These are phyloP conservation scores for Phaonia tiefii DNA, from an alignment of 2,888 invertebrate species.

Conservation along the genomic window DNA sequence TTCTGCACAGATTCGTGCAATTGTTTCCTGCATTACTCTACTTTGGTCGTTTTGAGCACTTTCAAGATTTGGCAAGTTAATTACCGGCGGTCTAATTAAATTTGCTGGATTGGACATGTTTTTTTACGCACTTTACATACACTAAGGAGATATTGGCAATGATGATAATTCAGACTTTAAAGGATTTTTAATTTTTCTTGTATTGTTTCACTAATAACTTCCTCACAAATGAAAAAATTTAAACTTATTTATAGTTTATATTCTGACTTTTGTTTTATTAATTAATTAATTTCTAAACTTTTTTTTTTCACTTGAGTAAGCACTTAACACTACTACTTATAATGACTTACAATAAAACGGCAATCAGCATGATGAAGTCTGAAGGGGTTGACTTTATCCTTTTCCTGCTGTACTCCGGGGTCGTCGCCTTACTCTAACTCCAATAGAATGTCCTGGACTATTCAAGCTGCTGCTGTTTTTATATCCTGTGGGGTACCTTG, in stretches of 20 bases:
- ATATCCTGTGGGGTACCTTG: slow-evolving; percentile 2
- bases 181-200: not conserved
- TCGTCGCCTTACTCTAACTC: not conserved
- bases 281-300: slow-evolving; percentile 1
- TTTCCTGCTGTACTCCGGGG: slow-evolving; percentile 8
- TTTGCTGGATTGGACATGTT: slow-evolving; percentile 18
- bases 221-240: not conserved
- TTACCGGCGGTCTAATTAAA: slow-evolving; percentile 15
- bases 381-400: slow-evolving; percentile 4
- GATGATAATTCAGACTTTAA: not conserved
- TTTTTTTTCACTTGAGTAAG: not conserved
- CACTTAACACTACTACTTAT: slow-evolving; percentile 6
- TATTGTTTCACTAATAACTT: slow-evolving; percentile 1
- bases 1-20: too few relatives aligned
- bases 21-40: too few relatives aligned
- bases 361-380: not conserved
- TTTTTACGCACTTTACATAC: not conserved
- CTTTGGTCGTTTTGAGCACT: not conserved
- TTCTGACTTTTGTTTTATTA: not conserved
- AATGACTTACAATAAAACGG: not conserved
- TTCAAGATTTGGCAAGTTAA: not conserved
- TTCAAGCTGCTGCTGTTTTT: slow-evolving; percentile 8
- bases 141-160: not conserved
- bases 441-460: not conserved
- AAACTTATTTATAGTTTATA: not conserved